Evolutionary conservation across 2,888 invertebrate species (phyloP), one percentile per base, ranked within the genome.

Genomic region (Microctonus hyperodae): DNA sequence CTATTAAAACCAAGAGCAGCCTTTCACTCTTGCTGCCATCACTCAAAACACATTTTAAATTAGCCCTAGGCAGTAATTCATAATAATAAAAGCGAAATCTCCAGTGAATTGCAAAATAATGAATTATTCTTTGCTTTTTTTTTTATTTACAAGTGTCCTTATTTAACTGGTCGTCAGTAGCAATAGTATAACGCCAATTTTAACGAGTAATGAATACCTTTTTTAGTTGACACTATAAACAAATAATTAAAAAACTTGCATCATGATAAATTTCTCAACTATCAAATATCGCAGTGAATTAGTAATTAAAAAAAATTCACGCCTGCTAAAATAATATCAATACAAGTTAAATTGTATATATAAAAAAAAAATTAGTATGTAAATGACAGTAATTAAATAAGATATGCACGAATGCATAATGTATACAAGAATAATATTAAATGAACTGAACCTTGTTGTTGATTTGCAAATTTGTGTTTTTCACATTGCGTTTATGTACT

Each of bases 261-360:
- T 16, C 16, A 11, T 11, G 48, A 60, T 31, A 48, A 48, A 60
- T 60, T 60, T 5, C 28, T 60, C 1, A 7, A 31, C 31, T 69
- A 67, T 71, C 67, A 59, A 62, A 68, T 71, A 70, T 64, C 69
- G 13, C 56, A 68, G 66, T 64, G 60, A 69, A 37, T 64, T 44
- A 37, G 2, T 44, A 20, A 20, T 44, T 20, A 44, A 20, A 20
- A 44, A 37, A 16, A 28, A 28, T 16, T 4, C 67, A 10, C 28
- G 59, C 9, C 11, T 23, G 48, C 25, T 48, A 10, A 44, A 25
- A 48, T 5, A 31, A 10, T 7, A 33, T 33, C 16, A 20, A 55
- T 55, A 33, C n/a, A n/a, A n/a, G n/a, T n/a, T 16, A 7, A 4
- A 55, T 33, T 10, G 28, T 5, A n/a, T 31, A 33, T 33, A n/a